Percentiles rank a stretch among this genome's conserved stretches.
Evolutionary conservation across 2,797 vertebrate species (phyloP).

Genomic region (Carcharodon carcharias): DNA sequence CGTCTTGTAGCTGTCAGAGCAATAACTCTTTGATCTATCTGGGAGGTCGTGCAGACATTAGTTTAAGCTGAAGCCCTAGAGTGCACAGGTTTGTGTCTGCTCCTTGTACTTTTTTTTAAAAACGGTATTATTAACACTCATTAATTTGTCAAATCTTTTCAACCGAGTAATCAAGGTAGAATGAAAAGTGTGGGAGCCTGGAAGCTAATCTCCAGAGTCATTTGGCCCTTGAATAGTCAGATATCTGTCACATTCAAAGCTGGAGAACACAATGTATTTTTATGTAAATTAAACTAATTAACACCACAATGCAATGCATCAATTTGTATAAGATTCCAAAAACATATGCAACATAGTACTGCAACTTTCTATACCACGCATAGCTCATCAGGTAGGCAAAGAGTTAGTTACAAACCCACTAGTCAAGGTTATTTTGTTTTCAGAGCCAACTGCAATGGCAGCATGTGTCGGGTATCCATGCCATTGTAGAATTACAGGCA

Average conservation of each 20-base stretch:
- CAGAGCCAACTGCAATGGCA: background rate
- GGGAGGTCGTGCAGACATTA: conserved; percentile 59
- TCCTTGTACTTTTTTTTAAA: background rate
- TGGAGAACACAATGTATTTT: conserved; percentile 8
- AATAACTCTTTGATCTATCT: conserved; percentile 71
- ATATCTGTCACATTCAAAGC: background rate
- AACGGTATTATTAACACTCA: background rate
- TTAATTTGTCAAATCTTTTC: conserved; percentile 17
- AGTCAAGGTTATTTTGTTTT: conserved; percentile 14
- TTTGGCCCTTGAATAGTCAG: background rate
- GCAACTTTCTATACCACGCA: background rate
- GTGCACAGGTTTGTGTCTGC: conserved; percentile 29
- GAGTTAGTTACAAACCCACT: background rate
- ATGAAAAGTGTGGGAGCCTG: background rate
- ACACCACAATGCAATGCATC: background rate
- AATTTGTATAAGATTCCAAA: background rate
- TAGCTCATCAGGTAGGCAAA: background rate
- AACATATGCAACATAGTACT: background rate
- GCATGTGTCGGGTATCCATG: too few species aligned
- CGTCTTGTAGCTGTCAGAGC: conserved; percentile 86
- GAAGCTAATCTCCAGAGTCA: background rate
- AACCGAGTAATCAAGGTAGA: background rate
- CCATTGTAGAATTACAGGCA: background rate
- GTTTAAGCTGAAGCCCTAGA: conserved; percentile 48
- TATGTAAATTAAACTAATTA: background rate